A percentile compares a stretch with the other conserved stretches of the same genome.
These are phyloP conservation scores for Dynastes hyllus DNA, from an alignment of 2,888 invertebrate genomes.

Conservation along the genomic window DNA sequence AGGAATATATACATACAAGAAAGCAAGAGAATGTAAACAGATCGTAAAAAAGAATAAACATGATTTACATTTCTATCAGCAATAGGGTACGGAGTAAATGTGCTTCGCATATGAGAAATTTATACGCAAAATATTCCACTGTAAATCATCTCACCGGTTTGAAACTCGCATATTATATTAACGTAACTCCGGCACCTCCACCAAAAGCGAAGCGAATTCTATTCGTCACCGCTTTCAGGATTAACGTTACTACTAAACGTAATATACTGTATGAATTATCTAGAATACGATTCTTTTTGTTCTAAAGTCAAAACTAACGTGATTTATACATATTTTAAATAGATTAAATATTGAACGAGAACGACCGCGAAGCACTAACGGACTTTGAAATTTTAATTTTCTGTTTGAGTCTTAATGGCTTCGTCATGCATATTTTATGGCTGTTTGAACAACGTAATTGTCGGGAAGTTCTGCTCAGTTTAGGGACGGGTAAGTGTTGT, in stretches of 20 bases:
- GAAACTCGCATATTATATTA: not conserved
- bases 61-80: slow-evolving; percentile 46
- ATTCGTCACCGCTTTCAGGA: not conserved
- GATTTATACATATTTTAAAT: not conserved
- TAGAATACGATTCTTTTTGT: not conserved
- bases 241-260: not conserved
- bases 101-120: slow-evolving; percentile 13
- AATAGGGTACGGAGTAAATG: slow-evolving; percentile 11
- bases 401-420: slow-evolving; percentile 29
- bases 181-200: not conserved
- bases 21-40: slow-evolving; percentile 23
- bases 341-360: slow-evolving; percentile 7
- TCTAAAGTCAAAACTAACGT: not conserved
- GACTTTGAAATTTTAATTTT: slow-evolving; percentile 39
- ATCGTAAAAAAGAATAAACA: slow-evolving; percentile 33
- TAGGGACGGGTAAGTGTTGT: slow-evolving; percentile 10
- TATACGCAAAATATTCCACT: not conserved
- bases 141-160: not conserved
- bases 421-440: slow-evolving; percentile 41
- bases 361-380: not conserved
- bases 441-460: slow-evolving; percentile 46
- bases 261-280: not conserved
- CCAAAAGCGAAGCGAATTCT: not conserved
- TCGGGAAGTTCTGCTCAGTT: slow-evolving; percentile 25
- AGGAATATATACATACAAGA: slow-evolving; percentile 9